Base-by-base conservation (phyloP, 2,113 vertebrate species). In the Pollachius pollachius region DNA sequence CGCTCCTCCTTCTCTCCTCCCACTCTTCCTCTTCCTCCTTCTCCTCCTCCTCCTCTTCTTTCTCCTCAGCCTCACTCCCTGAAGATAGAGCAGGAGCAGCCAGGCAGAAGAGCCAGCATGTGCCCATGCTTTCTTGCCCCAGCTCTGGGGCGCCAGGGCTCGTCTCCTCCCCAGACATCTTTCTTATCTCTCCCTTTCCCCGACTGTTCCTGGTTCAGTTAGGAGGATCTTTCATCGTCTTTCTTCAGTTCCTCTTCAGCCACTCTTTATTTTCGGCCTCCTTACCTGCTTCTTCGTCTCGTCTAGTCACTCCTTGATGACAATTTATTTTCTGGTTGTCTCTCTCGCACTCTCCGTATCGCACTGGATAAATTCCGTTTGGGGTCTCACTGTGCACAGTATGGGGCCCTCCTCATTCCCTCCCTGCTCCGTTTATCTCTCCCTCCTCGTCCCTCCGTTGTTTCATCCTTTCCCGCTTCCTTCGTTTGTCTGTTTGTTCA, bases 31-130 rank as follows among this genome's bases (percentile, higher is more conserved):
- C 41, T 9, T 48, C 41, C 41, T 48, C 41, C 41, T 48, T 9
- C 41, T 48, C 41, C 41, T 9, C 41, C 41, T 67, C 64, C 72
- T 21, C 69, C 67, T 57, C 64, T 70, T 54, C 75, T 71, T 15
- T 4, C 60, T 15, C 13, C 16, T 23, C 23, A 21, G 68, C 62
- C 63, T 64, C 78, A 74, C n/a, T 85, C 86, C 87, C 87, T 80
- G 85, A 82, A 89, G 88, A 88, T 84, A 87, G 75, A 82, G 81
- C 78, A 75, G 85, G 83, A 73, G 81, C 87, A 89, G 75, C 83
- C 85, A 87, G 81, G 89, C 89, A 89, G 87, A 89, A 89, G 84
- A 86, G 82, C 84, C 84, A 81, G 78, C 80, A 79, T 87, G 89
- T 83, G 86, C 80, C 63, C 71, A 76, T 77, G 78, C 81, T 76